Conservation (phyloP, 2,113 vertebrate species). For the Argyrosomus japonicus region DNA sequence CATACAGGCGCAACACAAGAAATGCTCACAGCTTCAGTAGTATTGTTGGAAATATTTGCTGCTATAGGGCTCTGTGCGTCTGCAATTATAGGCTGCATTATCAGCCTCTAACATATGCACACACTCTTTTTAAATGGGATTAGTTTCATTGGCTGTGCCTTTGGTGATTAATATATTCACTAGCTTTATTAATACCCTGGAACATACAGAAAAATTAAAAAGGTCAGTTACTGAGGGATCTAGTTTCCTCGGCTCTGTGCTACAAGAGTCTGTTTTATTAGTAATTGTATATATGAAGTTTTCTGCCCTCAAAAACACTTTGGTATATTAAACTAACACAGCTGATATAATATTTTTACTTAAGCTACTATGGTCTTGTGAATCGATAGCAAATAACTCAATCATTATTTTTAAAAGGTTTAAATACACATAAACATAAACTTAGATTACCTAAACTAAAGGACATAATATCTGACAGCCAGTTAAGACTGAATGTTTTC, state of each 20-base stretch:
- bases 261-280: background rate
- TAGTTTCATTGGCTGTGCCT: background rate
- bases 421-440: no score
- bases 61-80: no score
- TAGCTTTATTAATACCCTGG: background rate
- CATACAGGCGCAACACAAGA: background rate
- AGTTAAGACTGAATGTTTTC: no score
- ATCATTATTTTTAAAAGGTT: no score
- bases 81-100: background rate
- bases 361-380: no score
- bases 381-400: no score
- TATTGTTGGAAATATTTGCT: background rate
- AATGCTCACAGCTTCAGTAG: background rate
- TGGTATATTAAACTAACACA: background rate
- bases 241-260: background rate
- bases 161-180: constrained; percentile 2
- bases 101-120: background rate
- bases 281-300: background rate
- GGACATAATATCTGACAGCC: no score
- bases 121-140: background rate
- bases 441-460: no score
- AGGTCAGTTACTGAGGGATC: background rate
- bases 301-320: background rate
- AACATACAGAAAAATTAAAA: background rate
- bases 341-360: no score